Conservation (phyloP, 2,113 vertebrate genomes). For the Caranx ignobilis region DNA sequence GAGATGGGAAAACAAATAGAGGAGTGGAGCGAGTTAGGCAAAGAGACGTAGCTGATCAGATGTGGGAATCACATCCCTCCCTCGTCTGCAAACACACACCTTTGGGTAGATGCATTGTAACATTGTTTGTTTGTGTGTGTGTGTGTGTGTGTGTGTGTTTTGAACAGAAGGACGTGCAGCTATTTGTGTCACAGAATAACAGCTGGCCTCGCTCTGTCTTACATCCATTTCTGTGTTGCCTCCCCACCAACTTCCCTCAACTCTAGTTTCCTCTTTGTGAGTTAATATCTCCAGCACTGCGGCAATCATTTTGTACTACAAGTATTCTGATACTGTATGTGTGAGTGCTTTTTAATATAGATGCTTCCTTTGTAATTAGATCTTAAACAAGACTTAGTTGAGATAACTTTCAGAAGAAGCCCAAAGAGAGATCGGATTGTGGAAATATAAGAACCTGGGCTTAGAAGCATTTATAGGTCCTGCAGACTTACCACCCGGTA, state of each 20-base stretch:
- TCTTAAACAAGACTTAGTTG: conserved; percentile 6
- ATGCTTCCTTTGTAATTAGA: background rate
- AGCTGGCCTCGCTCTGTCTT: conserved; percentile 54
- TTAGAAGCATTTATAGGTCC: conserved; percentile 38
- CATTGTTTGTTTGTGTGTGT: background rate
- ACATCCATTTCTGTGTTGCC: conserved; percentile 19
- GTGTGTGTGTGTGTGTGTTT: conserved; percentile 2
- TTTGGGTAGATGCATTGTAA: conserved; percentile 36
- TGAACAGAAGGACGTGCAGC: conserved; percentile 54
- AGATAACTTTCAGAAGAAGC: conserved; percentile 7
- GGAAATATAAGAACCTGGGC: background rate
- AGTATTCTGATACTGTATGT: background rate
- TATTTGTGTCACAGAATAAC: conserved; percentile 63
- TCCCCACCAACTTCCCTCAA: conserved; percentile 4
- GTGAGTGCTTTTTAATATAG: background rate
- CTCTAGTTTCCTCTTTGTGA: conserved; percentile 1
- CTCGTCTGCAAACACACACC: conserved; percentile 21
- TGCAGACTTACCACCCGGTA: conserved; percentile 17
- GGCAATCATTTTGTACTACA: background rate
- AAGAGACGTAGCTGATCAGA: conserved; percentile 16
- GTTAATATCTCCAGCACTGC: background rate
- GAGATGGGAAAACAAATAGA: conserved; percentile 24
- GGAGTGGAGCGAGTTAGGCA: conserved; percentile 2
- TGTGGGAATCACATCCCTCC: conserved; percentile 8
- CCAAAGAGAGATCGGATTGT: background rate